These are phyloP conservation scores for Ianthella basta DNA, from an alignment of 37 sponge, comb jelly and placozoan species.

Conservation along the genomic window DNA sequence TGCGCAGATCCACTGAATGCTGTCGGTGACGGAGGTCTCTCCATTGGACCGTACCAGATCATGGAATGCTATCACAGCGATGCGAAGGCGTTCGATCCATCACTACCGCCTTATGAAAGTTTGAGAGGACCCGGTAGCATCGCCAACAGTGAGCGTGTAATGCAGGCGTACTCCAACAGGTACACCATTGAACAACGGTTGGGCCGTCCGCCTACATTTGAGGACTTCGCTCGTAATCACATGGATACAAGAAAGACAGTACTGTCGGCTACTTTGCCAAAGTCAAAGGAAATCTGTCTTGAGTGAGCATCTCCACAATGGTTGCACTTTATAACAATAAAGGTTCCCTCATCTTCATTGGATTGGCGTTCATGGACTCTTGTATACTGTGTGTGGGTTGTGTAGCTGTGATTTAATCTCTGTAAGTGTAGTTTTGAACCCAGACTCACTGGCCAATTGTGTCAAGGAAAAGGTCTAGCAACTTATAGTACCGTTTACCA, in stretches of 20 bases:
- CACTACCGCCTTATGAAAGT: conserved; percentile 15
- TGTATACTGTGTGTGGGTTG: too few species aligned
- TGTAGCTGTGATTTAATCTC: too few species aligned
- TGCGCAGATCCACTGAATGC: conserved; percentile 7
- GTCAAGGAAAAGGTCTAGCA: too few species aligned
- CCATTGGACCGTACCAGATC: conserved; percentile 56
- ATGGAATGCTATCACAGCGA: conserved; percentile 38
- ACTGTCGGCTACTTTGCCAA: not conserved
- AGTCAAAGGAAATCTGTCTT: not conserved
- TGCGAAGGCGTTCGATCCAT: conserved; percentile 34
- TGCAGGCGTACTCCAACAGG: conserved; percentile 31
- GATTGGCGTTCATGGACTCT: too few species aligned
- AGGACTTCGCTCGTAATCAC: conserved; percentile 21
- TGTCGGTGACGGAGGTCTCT: conserved; percentile 38
- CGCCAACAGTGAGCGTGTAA: not conserved
- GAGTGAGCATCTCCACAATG: too few species aligned
- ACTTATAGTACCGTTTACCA: too few species aligned
- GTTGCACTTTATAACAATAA: too few species aligned
- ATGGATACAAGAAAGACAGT: conserved; percentile 24
- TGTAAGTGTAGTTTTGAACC: too few species aligned
- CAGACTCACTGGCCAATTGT: too few species aligned
- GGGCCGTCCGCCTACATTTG: conserved; percentile 23
- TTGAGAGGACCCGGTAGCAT: conserved; percentile 24
- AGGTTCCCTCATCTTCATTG: too few species aligned
- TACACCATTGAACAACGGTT: conserved; percentile 36